Evolutionary conservation across 2,888 invertebrate species (phyloP).

Genomic region (Epinotia nisella): DNA sequence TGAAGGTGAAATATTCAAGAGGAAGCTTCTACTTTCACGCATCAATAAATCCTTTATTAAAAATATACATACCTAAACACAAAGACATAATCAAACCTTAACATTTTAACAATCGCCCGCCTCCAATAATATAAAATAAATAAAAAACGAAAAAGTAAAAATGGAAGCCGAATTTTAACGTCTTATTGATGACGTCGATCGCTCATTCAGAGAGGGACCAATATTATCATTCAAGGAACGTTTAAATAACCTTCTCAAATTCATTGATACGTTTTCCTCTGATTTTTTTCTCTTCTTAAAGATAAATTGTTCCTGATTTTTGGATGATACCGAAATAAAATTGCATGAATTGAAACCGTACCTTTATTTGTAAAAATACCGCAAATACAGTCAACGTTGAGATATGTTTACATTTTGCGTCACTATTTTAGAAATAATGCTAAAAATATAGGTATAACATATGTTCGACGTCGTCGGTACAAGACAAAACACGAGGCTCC

Average conservation of each 20-base stretch:
- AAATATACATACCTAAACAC: conserved; percentile 27
- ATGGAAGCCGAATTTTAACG: conserved; percentile 52
- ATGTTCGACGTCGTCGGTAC: too few relatives aligned
- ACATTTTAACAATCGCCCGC: conserved; percentile 39
- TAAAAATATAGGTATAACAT: too few relatives aligned
- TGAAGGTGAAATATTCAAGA: neutral
- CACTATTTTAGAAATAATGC: too few relatives aligned
- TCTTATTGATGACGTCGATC: conserved; percentile 57
- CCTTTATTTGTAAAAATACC: neutral
- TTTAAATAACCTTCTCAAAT: conserved; percentile 45
- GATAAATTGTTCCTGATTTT: neutral
- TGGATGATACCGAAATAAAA: neutral
- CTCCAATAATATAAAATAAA: conserved; percentile 40
- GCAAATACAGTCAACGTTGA: neutral
- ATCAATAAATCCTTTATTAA: conserved; percentile 9
- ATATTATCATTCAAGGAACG: conserved; percentile 48
- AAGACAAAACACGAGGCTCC: neutral
- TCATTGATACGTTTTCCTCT: conserved; percentile 20
- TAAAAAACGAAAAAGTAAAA: conserved; percentile 48
- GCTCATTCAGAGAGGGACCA: conserved; percentile 50
- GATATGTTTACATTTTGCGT: too few relatives aligned
- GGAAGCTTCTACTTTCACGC: neutral
- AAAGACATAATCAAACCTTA: conserved; percentile 16
- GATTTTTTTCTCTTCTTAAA: neutral
- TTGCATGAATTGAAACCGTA: neutral